phyloP scores from a whole-genome alignment of 2,888 invertebrate genomes.

The Noctua pronuba region DNA sequence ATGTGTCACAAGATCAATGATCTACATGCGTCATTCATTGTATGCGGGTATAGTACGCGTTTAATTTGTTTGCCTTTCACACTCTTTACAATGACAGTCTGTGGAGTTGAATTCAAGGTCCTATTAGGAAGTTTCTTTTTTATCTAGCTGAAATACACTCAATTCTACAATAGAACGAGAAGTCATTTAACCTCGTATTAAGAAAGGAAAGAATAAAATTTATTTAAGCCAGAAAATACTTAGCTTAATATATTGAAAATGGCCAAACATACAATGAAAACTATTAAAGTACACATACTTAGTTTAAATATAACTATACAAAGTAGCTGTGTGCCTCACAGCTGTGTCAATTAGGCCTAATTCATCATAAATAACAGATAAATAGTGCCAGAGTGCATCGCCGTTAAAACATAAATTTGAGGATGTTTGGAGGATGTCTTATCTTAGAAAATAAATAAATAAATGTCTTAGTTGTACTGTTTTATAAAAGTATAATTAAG shows the following conservation, averaged over 20 bases:
- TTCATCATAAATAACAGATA: background rate
- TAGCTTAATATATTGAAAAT: too few relatives aligned
- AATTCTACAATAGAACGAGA: background rate
- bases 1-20: constrained; percentile 33
- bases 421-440: background rate
- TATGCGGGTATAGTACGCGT: constrained; percentile 10
- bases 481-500: background rate
- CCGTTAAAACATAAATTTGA: background rate
- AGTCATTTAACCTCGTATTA: background rate
- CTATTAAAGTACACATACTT: too few relatives aligned
- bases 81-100: constrained; percentile 22
- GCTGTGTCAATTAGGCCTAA: background rate
- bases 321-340: background rate
- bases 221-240: background rate
- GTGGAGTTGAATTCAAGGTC: background rate
- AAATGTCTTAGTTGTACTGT: background rate
- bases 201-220: too few relatives aligned
- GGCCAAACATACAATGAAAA: too few relatives aligned
- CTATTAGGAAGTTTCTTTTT: background rate
- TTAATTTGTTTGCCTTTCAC: constrained; percentile 36
- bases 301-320: background rate
- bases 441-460: background rate
- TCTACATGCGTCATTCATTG: constrained; percentile 25
- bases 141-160: background rate
- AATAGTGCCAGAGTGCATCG: background rate